These are phyloP conservation scores for Pyralis farinalis DNA, from an alignment of 2,888 invertebrate genomes.

Conservation along the genomic window DNA sequence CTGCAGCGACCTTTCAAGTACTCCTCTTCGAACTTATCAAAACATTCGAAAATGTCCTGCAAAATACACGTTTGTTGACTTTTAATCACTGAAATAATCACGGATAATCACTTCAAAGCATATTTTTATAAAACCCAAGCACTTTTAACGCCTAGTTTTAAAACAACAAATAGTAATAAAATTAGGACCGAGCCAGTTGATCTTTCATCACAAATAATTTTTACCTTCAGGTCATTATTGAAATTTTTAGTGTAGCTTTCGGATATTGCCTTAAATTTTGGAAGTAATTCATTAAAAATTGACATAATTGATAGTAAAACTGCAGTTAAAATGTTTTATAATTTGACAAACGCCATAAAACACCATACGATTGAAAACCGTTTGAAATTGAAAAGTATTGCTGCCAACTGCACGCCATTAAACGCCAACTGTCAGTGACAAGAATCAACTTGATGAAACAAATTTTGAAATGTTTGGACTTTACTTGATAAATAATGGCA, in stretches of 20 bases:
- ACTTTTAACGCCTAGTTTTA: slow-evolving; percentile 9
- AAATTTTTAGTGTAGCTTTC: slow-evolving; percentile 41
- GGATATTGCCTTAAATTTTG: slow-evolving; percentile 56
- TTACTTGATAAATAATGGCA: no score
- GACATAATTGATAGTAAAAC: slow-evolving; percentile 59
- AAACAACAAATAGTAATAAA: not conserved
- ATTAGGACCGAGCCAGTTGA: slow-evolving; percentile 11
- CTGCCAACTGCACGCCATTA: slow-evolving; percentile 45
- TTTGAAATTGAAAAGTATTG: slow-evolving; percentile 64
- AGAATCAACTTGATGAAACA: no score
- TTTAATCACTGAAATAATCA: slow-evolving; percentile 13
- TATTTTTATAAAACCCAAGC: slow-evolving; percentile 1
- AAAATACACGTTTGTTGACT: slow-evolving; percentile 30
- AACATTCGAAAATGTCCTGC: slow-evolving; percentile 50
- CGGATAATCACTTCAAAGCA: slow-evolving; percentile 1
- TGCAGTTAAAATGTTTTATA: slow-evolving; percentile 30
- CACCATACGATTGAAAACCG: slow-evolving; percentile 65
- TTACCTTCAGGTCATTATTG: slow-evolving; percentile 63
- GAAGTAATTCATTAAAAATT: slow-evolving; percentile 61
- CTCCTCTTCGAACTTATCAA: slow-evolving; percentile 62
- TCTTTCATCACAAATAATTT: slow-evolving; percentile 10
- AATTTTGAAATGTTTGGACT: no score
- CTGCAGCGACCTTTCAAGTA: slow-evolving; percentile 42
- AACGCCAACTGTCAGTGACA: no score
- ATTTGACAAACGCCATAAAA: slow-evolving; percentile 60